Conservation (phyloP, 2,797 vertebrate species). For the Rhynchonycteris naso region DNA sequence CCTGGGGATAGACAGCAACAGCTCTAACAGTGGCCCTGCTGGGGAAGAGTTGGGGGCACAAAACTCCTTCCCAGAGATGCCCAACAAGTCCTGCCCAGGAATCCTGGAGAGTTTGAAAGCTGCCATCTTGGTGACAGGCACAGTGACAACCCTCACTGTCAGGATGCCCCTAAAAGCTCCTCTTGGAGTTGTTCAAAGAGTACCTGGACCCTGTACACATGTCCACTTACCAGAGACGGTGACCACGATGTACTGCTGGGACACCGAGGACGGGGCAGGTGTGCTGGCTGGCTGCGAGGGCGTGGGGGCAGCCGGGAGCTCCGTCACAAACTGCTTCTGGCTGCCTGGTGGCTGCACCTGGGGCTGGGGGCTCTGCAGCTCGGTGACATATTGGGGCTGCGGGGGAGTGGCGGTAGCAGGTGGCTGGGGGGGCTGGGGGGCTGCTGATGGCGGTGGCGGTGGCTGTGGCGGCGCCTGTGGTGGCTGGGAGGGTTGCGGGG, state of each 20-base stretch:
- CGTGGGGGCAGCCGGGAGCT: slow-evolving; percentile 86
- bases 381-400: slow-evolving; percentile 84
- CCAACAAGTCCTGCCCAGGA: not conserved
- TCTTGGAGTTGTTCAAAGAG: not conserved
- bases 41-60: not conserved
- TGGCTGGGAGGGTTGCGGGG: slow-evolving; percentile 88
- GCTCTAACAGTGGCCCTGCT: not conserved
- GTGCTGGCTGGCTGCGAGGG: slow-evolving; percentile 84
- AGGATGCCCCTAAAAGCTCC: not conserved
- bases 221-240: slow-evolving; percentile 92
- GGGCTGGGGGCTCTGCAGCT: slow-evolving; percentile 84
- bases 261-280: slow-evolving; percentile 72
- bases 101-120: not conserved
- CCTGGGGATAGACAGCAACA: not conserved
- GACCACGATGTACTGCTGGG: slow-evolving; percentile 95
- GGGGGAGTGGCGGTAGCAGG: slow-evolving; percentile 60
- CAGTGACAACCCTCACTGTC: not conserved
- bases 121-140: not conserved
- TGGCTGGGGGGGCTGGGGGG: slow-evolving; percentile 71
- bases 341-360: slow-evolving; percentile 82
- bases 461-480: slow-evolving; percentile 76
- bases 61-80: not conserved
- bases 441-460: slow-evolving; percentile 41
- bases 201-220: fast-evolving
- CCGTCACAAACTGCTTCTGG: slow-evolving; percentile 89